Percentiles rank a stretch among this genome's conserved stretches.
Evolutionary conservation across 2,113 vertebrate species (phyloP).

Genomic region (Rhynchomys soricoides): DNA sequence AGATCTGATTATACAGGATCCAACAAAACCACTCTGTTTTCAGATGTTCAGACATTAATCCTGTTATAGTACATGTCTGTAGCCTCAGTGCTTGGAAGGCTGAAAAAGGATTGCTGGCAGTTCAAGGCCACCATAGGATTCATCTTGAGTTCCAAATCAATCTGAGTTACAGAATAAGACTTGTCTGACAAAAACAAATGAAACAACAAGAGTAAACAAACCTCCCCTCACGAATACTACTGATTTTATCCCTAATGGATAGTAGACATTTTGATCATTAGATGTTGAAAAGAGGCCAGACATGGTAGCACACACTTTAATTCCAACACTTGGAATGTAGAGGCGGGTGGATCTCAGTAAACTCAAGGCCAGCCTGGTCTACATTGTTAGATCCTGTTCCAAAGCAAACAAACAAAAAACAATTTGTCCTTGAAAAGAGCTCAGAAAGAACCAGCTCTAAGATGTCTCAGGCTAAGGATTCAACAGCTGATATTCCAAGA

Average conservation of each 20-base stretch:
- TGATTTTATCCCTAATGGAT: not conserved
- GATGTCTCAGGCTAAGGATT: not conserved
- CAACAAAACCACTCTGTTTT: slow-evolving; percentile 6
- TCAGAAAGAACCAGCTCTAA: not conserved
- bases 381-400: not conserved
- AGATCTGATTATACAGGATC: not conserved
- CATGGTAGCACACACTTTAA: not conserved
- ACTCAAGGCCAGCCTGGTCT: not conserved
- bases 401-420: not conserved
- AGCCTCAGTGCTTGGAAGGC: not conserved
- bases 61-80: not conserved
- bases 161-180: not conserved
- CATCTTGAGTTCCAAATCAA: not conserved
- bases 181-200: not conserved
- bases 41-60: not conserved
- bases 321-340: not conserved
- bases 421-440: not conserved
- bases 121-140: not conserved
- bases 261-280: slow-evolving; percentile 6
- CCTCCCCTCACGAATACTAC: not conserved
- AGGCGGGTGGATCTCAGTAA: not conserved
- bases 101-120: not conserved
- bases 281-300: not conserved
- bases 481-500: not conserved
- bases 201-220: not conserved